These are phyloP conservation scores for Noctua fimbriata DNA, from an alignment of 2,888 invertebrate species.

Conservation along the genomic window DNA sequence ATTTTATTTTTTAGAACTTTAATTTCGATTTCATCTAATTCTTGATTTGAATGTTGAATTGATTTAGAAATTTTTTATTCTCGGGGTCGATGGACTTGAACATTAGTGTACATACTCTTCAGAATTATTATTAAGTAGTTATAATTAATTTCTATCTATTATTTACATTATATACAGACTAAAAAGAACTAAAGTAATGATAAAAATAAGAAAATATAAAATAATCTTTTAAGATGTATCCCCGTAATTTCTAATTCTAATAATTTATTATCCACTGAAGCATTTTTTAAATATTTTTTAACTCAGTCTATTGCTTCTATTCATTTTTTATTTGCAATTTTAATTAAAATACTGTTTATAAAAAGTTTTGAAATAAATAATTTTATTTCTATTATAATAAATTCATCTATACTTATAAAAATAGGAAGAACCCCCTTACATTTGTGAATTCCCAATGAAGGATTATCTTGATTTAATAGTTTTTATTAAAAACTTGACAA, in stretches of 20 bases:
- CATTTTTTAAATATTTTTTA: constrained; percentile 91
- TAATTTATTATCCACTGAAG: constrained; percentile 88
- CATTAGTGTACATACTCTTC: too few species aligned
- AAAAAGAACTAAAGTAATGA: too few species aligned
- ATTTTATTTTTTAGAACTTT: constrained; percentile 88
- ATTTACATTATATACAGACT: too few species aligned
- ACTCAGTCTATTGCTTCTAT: constrained; percentile 90
- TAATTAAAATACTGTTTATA: constrained; percentile 80
- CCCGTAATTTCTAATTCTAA: constrained; percentile 88
- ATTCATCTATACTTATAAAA: constrained; percentile 88
- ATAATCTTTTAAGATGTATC: constrained; percentile 91
- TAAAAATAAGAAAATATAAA: too few species aligned
- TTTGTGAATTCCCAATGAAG: constrained; percentile 91
- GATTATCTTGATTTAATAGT: constrained; percentile 89
- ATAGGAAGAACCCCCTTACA: constrained; percentile 91
- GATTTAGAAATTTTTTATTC: constrained; percentile 92
- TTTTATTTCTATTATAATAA: constrained; percentile 78
- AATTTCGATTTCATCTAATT: constrained; percentile 82
- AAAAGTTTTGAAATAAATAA: constrained; percentile 79
- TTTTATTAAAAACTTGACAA: constrained; percentile 91
- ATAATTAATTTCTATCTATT: too few species aligned
- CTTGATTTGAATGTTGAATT: constrained; percentile 89
- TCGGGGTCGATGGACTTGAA: too few species aligned
- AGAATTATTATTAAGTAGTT: too few species aligned
- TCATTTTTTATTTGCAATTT: constrained; percentile 88